Evolutionary conservation across 2,888 invertebrate genomes (phyloP), one percentile per base, ranked within the genome.

Genomic region (Lampropteryx suffumata): DNA sequence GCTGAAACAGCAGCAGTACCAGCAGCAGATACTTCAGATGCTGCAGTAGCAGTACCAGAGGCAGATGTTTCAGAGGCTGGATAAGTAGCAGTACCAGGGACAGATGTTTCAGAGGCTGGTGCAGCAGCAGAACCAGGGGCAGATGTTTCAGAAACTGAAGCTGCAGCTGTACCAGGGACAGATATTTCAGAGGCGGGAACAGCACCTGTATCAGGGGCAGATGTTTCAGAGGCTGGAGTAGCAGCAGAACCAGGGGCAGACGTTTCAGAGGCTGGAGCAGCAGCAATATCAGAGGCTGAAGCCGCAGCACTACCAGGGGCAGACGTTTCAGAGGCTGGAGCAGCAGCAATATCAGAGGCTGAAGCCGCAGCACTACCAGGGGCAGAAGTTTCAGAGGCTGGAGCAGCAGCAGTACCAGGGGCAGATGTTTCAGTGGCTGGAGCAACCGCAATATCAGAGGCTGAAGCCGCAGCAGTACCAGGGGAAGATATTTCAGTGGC

Each of bases 181-280:
- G 45, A 29, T 14, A 29, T n/a, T 28, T 46, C 41, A 10, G 32
- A 33, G 24, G 32, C 14, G 33, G 35, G 5, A 10, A 17, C 21
- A 14, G 24, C 26, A 1, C 27, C 17, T 17, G 17, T 35, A 3
- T 11, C 2, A 13, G 9, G 5, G 4, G 12, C 17, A 17, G 17
- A 3, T n/a, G 6, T 17, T 17, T 17, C 17, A 17, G 17, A 17
- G 17, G 17, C 17, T 2, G 17, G 3, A 3, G 17, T 4, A 17
- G 17, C 17, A 3, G 2, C 17, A 17, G 17, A 3, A 4, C 17
- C 17, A 2, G 17, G 17, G 2, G 17, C 17, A 17, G 17, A 17
- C n/a, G n/a, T 29, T 44, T 44, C 36, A n/a, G 30, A 4, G 13
- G 28, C 24, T 9, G 29, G 39, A 13, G 17, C 17, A 4, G 17